phyloP scores from a whole-genome alignment of 2,113 vertebrate species.

The Cervus canadensis region DNA sequence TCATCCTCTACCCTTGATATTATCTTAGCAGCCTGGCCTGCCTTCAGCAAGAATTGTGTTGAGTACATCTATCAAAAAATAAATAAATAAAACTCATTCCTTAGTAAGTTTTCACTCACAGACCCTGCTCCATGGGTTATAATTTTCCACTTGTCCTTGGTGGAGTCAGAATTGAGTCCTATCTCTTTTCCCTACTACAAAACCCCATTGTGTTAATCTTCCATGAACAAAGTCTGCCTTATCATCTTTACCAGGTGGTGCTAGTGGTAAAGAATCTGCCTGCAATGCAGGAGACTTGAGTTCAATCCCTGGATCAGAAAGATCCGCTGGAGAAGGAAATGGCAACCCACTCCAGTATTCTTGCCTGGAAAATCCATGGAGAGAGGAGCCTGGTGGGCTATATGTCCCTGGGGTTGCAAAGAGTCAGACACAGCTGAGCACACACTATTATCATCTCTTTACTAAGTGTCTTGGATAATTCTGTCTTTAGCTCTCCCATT shows the following conservation, averaged over 20 bases:
- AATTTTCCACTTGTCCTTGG: background rate
- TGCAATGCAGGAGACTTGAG: background rate
- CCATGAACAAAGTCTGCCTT: background rate
- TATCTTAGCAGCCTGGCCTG: background rate
- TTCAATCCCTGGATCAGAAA: background rate
- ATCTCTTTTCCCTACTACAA: background rate
- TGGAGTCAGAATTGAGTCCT: background rate
- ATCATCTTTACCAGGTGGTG: background rate
- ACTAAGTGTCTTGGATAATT: background rate
- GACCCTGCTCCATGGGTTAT: background rate
- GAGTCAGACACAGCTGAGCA: background rate
- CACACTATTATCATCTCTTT: background rate
- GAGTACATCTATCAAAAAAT: background rate
- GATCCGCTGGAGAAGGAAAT: background rate
- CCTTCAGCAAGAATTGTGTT: background rate
- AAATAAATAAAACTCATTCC: background rate
- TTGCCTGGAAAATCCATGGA: background rate
- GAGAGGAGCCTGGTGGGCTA: background rate
- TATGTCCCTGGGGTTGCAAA: background rate
- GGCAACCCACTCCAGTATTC: background rate
- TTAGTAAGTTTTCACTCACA: background rate
- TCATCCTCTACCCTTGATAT: background rate
- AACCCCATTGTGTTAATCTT: background rate
- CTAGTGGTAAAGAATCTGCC: background rate
- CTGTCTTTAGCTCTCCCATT: background rate